Base-by-base conservation (phyloP, 2,888 invertebrate species). In the Nemurella pictetii region DNA sequence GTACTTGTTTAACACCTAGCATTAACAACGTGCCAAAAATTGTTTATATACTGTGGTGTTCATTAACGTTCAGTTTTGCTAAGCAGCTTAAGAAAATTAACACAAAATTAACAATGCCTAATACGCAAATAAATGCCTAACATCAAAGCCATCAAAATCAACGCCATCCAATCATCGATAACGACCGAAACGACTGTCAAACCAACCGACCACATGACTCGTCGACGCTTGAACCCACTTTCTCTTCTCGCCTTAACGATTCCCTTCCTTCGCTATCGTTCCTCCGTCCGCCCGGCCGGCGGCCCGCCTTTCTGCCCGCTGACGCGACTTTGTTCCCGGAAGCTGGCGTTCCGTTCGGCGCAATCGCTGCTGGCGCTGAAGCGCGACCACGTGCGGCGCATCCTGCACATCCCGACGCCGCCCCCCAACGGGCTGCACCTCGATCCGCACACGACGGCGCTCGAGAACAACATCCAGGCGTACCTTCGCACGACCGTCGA, bases 281-380 rank as follows among this genome's bases (percentile, higher is more conserved):
- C n/a, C 78, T 15, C 2, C 28, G 15, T 30, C 1, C 27, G 2
- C 30, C 78, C 28, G 5, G 20, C 78, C 28, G 15, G 4, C 29
- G 28, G n/a, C 78, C n/a, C 27, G 9, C 29, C 2, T 15, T 78
- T 29, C 27, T 3, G 26, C 5, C 4, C 3, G 12, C 78, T 55
- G 55, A 55, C 55, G 55, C 55, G 9, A 12, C 9, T 30, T 82
- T 55, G 82, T 82, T 36, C 28, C 27, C 88, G 89, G 28, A 89
- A 95, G 95, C 92, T 96, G 88, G 93, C 95, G 86, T 95, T 95
- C 90, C 93, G 95, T 87, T 94, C 95, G 83, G 93, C 94, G 87
- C 93, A 94, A 88, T 92, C 94, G 87, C 92, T 95, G 87, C 92
- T 96, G 85, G 94, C 95, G 88, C 93, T 94, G 85, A 94, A 96